phyloP scores from a whole-genome alignment of 1,140 invertebrate species.

The Microplitis demolitor region DNA sequence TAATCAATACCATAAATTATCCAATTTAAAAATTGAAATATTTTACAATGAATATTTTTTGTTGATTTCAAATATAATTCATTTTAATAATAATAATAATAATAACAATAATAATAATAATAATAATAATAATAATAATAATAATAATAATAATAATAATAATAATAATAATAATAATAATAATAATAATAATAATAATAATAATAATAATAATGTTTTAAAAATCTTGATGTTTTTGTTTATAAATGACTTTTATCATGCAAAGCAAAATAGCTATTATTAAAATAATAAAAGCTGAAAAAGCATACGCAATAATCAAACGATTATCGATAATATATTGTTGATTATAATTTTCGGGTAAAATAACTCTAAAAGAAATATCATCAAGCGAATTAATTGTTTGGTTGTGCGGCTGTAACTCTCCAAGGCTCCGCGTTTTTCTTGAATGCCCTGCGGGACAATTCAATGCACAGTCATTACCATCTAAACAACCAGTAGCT shows the following conservation, averaged over 20 bases:
- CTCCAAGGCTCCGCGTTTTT: conserved; percentile 34
- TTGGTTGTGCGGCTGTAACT: conserved; percentile 24
- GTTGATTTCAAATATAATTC: too few relatives aligned
- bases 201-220: neutral
- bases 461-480: conserved; percentile 62
- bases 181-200: neutral
- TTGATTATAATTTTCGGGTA: conserved; percentile 5
- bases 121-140: neutral
- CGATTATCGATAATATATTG: conserved; percentile 16
- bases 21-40: too few relatives aligned
- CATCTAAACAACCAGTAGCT: conserved; percentile 67
- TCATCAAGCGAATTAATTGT: conserved; percentile 45
- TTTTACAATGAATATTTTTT: too few relatives aligned
- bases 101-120: too few relatives aligned
- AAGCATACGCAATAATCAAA: conserved; percentile 28
- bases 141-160: neutral
- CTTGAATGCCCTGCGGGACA: conserved; percentile 42
- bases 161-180: too few relatives aligned
- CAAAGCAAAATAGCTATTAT: conserved; percentile 24
- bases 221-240: conserved; percentile 14
- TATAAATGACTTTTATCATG: conserved; percentile 21
- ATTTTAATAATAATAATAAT: too few relatives aligned
- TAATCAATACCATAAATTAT: too few relatives aligned
- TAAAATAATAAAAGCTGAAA: conserved; percentile 20
- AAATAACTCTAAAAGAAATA: conserved; percentile 38